These are phyloP conservation scores for Thysanoteuthis rhombus DNA, from an alignment of 2,888 invertebrate genomes.

Conservation along the genomic window DNA sequence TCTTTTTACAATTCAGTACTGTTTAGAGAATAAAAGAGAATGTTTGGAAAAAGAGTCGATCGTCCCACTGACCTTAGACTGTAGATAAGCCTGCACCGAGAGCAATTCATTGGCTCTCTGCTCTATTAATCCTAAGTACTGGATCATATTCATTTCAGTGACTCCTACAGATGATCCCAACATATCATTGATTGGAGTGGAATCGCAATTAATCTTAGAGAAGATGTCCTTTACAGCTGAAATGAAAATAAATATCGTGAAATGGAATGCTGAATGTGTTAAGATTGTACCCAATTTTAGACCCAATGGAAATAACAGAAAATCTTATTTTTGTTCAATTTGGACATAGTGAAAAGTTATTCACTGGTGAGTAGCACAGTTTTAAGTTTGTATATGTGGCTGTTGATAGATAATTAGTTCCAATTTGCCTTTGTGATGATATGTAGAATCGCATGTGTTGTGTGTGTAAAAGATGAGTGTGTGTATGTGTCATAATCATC, in stretches of 20 bases:
- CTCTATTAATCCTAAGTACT: constrained; percentile 85
- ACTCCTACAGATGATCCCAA: constrained; percentile 74
- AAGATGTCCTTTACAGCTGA: constrained; percentile 71
- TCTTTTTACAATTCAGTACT: neutral
- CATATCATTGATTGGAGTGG: constrained; percentile 69
- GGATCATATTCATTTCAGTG: constrained; percentile 82
- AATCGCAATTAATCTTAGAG: constrained; percentile 78
- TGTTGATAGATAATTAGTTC: too few relatives aligned
- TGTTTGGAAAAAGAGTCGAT: neutral
- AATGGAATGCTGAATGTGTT: too few relatives aligned
- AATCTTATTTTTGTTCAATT: too few relatives aligned
- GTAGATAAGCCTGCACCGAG: constrained; percentile 59
- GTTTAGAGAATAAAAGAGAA: neutral
- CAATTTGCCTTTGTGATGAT: too few relatives aligned
- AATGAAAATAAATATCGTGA: constrained; percentile 15
- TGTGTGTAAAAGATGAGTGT: too few relatives aligned
- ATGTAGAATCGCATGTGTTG: too few relatives aligned
- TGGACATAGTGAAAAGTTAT: too few relatives aligned
- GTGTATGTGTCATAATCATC: too few relatives aligned
- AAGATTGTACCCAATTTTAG: too few relatives aligned
- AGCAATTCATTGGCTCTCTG: constrained; percentile 78
- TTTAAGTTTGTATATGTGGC: too few relatives aligned
- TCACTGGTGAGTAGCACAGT: too few relatives aligned
- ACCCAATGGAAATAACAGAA: too few relatives aligned
- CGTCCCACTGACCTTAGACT: constrained; percentile 46